Base-by-base conservation (phyloP, 1,140 invertebrate genomes). In the Theocolax elegans region DNA sequence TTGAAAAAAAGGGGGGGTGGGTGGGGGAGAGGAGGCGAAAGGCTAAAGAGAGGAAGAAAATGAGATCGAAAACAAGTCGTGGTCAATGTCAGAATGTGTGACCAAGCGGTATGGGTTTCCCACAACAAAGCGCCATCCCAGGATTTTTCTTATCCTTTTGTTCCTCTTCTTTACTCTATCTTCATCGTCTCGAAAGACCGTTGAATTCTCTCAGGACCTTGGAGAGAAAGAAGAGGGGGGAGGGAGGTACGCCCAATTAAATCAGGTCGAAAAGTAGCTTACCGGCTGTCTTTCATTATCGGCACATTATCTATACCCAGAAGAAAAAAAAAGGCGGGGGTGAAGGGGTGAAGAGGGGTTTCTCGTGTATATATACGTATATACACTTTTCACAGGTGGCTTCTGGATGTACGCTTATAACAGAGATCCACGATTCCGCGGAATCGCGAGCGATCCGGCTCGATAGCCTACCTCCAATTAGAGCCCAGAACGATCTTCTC, bases 391-490 rank as follows among this genome's bases (percentile, higher is more conserved):
- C 10, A 64, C 53, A 71, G 68, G 68, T 71, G 60, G 60, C 62
- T 71, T 17, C 42, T 17, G 42, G 12, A 74, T 66, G 72, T 71
- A 70, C 59, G 63, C 62, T 72, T 2, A 17, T 23, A 21, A 19
- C 63, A 38, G 48, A 76, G 79, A 79, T 83, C 75, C 79, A 84
- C 79, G 83, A 84, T 84, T 84, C 81, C 79, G 74, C 82, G 77
- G 81, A 83, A 79, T 77, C 67, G 74, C 77, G 75, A 75, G 77
- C 80, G 82, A 83, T 81, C 75, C 66, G 62, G 72, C 19, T 68
- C 76, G 81, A 83, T 84, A 83, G 67, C 76, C 68, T 72, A 66
- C 70, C 74, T 79, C 81, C 83, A 84, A 83, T 83, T 84, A 84
- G 80, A 78, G 80, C 73, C 72, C 48, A 75, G 74, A 83, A 79